Base-by-base conservation (phyloP, 2,113 vertebrate genomes). In the Chamaetylas fuelleborni region DNA sequence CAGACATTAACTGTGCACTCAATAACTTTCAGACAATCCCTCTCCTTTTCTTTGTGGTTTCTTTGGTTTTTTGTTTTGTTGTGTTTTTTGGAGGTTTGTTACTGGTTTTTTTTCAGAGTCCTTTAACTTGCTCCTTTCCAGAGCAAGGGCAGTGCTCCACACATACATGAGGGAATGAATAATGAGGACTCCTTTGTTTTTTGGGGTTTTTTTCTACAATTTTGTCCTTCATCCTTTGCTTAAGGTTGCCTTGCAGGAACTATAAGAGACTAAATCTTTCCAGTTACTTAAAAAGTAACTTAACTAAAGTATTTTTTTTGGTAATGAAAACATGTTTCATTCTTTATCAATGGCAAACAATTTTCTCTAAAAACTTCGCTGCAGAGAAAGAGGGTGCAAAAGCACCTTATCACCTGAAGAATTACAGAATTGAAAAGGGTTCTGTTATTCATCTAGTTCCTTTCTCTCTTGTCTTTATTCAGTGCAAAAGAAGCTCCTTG, bases 131-230 rank as follows among this genome's bases (percentile, higher is more conserved):
- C 19, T 85, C 4, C 6, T 64, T 12, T 88, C 33, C 45, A 47
- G 9, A 54, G 7, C 7, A 70, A 86, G 8, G 5, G 40, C 17
- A 23, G 2, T 56, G 23, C 28, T 85, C 3, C 4, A 16, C 16
- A 19, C 1, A 23, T 43, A 12, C 9, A 19, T 9, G 5, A 62
- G 7, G 66, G 20, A 57, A 19, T 3, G 0, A 73, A 60, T 4
- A 64, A 5, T 15, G 4, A 88, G 6, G 6, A 1, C 3, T 36
- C 4, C 3, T 8, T 34, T 31, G 8, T 7, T n/a, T 56, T 43
- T 33, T 43, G 2, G 14, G 2, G 8, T 29, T 34, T n/a, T 18
- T 56, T 85, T 57, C 11, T 43, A 42, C 3, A 34, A 8, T 10
- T 71, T 86, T 56, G 3, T 12, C 3, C 58, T 74, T 70, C 54